These are phyloP conservation scores for Danio jaintianensis DNA, from an alignment of 2,797 vertebrate genomes.

Conservation along the genomic window DNA sequence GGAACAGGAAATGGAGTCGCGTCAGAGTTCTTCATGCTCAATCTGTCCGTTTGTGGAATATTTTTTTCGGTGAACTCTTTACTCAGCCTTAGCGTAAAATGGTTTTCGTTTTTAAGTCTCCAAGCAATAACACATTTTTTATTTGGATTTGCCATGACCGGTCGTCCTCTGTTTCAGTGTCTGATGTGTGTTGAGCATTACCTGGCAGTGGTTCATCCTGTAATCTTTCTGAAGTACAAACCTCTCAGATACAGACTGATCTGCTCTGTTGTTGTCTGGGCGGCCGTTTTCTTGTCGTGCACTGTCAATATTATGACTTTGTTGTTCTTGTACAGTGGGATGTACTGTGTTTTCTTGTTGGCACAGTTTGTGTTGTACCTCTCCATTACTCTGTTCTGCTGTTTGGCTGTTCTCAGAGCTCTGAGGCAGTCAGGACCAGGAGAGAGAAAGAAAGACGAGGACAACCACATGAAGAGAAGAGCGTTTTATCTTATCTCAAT, in stretches of 20 bases:
- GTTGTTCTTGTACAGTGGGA: background rate
- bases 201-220: constrained; percentile 40
- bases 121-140: background rate
- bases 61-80: background rate
- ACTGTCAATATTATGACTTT: too few species aligned
- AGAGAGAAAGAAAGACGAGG: constrained; percentile 35
- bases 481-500: constrained; percentile 61
- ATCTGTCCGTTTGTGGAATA: background rate
- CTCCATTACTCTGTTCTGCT: too few species aligned
- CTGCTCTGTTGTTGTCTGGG: background rate
- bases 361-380: too few species aligned
- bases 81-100: too few species aligned
- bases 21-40: background rate
- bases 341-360: background rate
- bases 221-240: constrained; percentile 10
- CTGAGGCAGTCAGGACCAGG: constrained; percentile 48
- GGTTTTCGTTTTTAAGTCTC: too few species aligned
- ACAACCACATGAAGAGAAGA: constrained; percentile 56
- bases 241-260: background rate
- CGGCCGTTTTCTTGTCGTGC: too few species aligned
- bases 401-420: constrained; percentile 1
- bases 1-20: background rate
- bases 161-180: background rate
- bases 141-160: background rate
- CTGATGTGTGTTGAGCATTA: constrained; percentile 49